Evolutionary conservation across 2,888 invertebrate genomes (phyloP), one percentile per base, ranked within the genome.

Genomic region (Bembecia ichneumoniformis): DNA sequence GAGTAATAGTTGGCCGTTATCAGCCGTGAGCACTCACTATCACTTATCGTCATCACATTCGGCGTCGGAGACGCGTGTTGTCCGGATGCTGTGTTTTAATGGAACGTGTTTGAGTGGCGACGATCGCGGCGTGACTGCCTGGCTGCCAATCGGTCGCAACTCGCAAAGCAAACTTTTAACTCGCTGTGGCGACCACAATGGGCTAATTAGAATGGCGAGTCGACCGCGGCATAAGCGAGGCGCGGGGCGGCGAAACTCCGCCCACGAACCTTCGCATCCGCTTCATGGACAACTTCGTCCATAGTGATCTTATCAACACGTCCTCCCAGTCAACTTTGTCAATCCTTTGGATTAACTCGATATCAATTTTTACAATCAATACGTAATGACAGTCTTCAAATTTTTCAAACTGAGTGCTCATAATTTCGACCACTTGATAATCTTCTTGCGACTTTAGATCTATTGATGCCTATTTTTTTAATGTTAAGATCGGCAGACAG

Each of bases 141-240:
- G 75, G 86, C 70, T 71, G 65, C 50, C 57, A 46, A 51, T 51
- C 50, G 36, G 53, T 71, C 74, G 77, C 82, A 28, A 28, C 28
- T 28, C 28, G 28, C 28, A 28, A 28, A 28, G 28, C 28, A 77
- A 82, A 81, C 72, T 79, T n/a, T 77, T 69, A 71, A 76, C 77
- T 71, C 67, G 67, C 78, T 69, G n/a, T n/a, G 68, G 67, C 78
- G 70, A 77, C 81, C 82, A 84, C 86, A 83, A 86, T 84, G 77
- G 72, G 79, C 81, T 86, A 83, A 84, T 87, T 87, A 84, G 86
- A 84, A 87, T 84, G 83, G 82, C 82, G 74, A 82, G 74, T 65
- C 65, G 69, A 64, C 65, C 62, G 76, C 65, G 70, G 73, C 52
- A 76, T 66, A 80, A 72, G 69, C 28, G 28, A 28, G 70, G 73